A percentile compares a stretch with the other conserved stretches of the same genome.
phyloP scores from a whole-genome alignment of 2,113 vertebrate genomes.

The Spea multiplicata region DNA sequence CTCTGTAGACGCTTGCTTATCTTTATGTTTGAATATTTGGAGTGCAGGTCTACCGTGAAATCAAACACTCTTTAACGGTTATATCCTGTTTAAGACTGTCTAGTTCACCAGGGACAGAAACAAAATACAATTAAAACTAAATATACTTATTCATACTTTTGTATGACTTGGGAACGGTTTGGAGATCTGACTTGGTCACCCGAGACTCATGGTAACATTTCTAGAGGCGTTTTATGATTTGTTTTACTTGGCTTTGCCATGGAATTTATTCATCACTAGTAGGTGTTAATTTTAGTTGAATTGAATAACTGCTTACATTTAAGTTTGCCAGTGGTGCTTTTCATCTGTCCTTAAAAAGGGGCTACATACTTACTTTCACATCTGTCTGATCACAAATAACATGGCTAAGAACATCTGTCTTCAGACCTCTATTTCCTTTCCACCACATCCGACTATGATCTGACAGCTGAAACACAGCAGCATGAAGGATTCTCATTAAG shows the following conservation, averaged over 20 bases:
- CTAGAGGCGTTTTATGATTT: conserved; percentile 38
- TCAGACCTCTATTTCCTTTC: conserved; percentile 40
- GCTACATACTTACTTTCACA: conserved; percentile 31
- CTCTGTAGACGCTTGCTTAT: too few species aligned
- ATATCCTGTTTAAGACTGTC: conserved; percentile 3
- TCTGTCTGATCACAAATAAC: conserved; percentile 32
- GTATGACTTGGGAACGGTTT: conserved; percentile 18
- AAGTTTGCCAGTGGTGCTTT: conserved; percentile 35
- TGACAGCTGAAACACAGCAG: conserved; percentile 47
- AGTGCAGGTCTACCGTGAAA: background rate
- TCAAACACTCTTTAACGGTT: conserved; percentile 15
- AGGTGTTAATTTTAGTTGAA: conserved; percentile 47
- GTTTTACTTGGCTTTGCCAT: conserved; percentile 36
- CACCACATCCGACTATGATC: conserved; percentile 41
- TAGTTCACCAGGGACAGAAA: conserved; percentile 34
- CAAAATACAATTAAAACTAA: conserved; percentile 14
- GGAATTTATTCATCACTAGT: conserved; percentile 41
- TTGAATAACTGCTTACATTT: conserved; percentile 35
- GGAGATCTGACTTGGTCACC: conserved; percentile 18
- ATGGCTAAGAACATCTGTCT: conserved; percentile 42
- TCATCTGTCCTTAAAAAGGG: conserved; percentile 20
- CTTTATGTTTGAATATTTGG: too few species aligned
- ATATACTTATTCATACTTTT: conserved; percentile 13
- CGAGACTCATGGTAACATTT: conserved; percentile 31
- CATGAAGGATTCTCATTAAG: conserved; percentile 43